Percentiles rank a stretch among this genome's conserved stretches.
Conservation (phyloP, 2,797 vertebrate species). For the Pristis pectinata region DNA sequence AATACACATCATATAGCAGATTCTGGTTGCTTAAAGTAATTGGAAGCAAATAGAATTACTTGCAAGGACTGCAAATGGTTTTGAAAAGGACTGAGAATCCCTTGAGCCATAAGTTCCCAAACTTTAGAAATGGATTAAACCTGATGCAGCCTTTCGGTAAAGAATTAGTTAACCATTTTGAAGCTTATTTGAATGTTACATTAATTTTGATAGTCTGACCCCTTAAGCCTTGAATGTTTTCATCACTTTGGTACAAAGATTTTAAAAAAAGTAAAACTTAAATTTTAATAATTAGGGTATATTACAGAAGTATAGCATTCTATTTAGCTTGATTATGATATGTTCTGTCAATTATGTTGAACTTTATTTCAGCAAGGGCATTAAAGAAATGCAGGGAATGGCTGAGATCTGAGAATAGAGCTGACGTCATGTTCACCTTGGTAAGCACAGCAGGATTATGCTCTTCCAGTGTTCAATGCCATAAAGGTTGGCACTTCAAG, state of each 20-base stretch:
- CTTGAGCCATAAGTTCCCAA: not conserved
- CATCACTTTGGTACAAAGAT: too few species aligned
- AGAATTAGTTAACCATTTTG: not conserved
- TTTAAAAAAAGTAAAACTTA: not conserved
- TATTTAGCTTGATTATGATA: not conserved
- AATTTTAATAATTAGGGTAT: not conserved
- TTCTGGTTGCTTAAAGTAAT: not conserved
- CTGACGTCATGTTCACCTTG: slow-evolving; percentile 15
- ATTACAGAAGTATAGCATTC: not conserved
- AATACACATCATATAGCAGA: not conserved
- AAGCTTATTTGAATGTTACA: not conserved
- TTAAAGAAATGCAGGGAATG: not conserved
- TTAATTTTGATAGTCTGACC: not conserved
- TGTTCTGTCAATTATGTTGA: not conserved
- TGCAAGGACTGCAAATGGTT: not conserved
- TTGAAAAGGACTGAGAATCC: not conserved
- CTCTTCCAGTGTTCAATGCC: not conserved
- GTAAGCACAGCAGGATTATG: not conserved
- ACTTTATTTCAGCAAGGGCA: not conserved
- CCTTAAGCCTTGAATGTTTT: not conserved
- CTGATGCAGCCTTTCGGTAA: not conserved
- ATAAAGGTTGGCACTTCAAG: not conserved
- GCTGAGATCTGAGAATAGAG: not conserved
- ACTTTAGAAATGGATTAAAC: not conserved
- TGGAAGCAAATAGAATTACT: not conserved